Evolutionary conservation across 2,888 invertebrate genomes (phyloP).

Genomic region (Ornithoptera alexandrae): DNA sequence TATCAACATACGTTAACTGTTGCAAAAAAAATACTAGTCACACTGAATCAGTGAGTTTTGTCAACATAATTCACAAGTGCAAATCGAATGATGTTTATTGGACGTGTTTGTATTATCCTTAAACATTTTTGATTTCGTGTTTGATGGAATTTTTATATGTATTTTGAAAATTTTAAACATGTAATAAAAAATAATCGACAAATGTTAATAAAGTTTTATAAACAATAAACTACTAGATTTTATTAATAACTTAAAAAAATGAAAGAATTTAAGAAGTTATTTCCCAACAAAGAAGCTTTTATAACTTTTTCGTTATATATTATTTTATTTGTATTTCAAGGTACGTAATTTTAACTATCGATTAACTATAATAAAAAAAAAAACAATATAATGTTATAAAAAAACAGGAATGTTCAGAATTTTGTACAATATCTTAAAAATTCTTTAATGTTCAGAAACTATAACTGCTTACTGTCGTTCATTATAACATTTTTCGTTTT

Average conservation of each 20-base stretch:
- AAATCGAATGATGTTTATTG: not conserved
- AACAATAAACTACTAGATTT: not conserved
- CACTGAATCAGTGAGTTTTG: not conserved
- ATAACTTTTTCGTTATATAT: conserved; percentile 92
- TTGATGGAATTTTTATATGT: not conserved
- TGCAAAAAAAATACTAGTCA: not conserved
- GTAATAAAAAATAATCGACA: not conserved
- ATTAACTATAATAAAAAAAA: not conserved
- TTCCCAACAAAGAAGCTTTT: conserved; percentile 90
- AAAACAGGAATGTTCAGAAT: no score
- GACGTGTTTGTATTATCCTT: not conserved
- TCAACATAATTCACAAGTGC: not conserved
- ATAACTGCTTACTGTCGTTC: not conserved
- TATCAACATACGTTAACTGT: not conserved
- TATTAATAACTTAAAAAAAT: conserved; percentile 44
- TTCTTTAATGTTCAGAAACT: not conserved
- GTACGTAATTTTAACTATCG: conserved; percentile 69
- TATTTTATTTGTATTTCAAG: conserved; percentile 94
- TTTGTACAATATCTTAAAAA: not conserved
- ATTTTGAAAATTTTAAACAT: not conserved
- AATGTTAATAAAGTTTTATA: not conserved
- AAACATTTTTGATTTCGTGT: not conserved
- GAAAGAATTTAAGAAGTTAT: conserved; percentile 83
- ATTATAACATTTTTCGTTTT: conserved; percentile 41
- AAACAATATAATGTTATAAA: no score